Evolutionary conservation across 2,797 vertebrate genomes (phyloP), one percentile per base, ranked within the genome.

Genomic region (Labeo calbasu): DNA sequence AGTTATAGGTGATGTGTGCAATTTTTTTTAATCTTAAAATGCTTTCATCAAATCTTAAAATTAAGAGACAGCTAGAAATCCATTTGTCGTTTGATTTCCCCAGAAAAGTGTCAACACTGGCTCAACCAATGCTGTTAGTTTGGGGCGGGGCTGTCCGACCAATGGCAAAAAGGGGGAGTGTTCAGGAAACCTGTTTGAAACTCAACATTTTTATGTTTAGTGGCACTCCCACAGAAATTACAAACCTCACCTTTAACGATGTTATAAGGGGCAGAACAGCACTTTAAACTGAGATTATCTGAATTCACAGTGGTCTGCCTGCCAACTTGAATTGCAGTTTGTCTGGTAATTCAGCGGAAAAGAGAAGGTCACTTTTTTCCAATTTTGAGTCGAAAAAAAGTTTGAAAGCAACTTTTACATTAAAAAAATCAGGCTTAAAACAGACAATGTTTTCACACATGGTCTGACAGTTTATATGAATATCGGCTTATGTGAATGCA

Each of bases 321-420:
- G 87, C 91, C 86, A 87, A 87, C 83, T 84, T 80, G 84, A 66
- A 85, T 75, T 87, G 79, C 76, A 78, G 2, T 21, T 25, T 63
- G 63, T n/a, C 48, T 68, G 48, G 53, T 51, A 48, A n/a, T 51
- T 51, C 61, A 71, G 14, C 11, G 7, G 63, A 80, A 43, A 2
- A 69, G 13, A 73, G 65, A 81, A 1, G 55, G 28, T 40, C 28
- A 23, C 32, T 61, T n/a, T 55, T 75, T 43, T 55, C n/a, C 0
- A 15, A 19, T 13, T 25, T 15, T 55, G n/a, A 68, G 15, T 53
- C 7, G 12, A 53, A 23, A 57, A 43, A 5, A 59, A 46, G 17
- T 71, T 50, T 0, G 1, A 61, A 71, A 48, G 21, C 14, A 57
- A 19, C 3, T 73, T 51, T 53, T 19, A 9, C 8, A 4, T 51